These are phyloP conservation scores for Plutomurus gul DNA, from an alignment of 1,140 invertebrate species.

Conservation along the genomic window DNA sequence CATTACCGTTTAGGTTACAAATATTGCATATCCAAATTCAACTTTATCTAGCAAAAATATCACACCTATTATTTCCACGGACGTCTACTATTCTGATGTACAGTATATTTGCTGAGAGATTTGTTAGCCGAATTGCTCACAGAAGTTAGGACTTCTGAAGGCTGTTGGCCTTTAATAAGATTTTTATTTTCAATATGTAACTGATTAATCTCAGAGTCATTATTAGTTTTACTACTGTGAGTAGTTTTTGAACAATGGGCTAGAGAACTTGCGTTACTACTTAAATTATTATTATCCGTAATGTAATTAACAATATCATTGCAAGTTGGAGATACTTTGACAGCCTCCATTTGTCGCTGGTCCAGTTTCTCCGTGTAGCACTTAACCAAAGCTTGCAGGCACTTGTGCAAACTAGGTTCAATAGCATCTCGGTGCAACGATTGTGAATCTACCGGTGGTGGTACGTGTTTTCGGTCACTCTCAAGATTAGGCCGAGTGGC, in stretches of 20 bases:
- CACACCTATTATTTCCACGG: conserved; percentile 4
- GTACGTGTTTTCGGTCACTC: background rate
- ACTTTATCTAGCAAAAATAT: background rate
- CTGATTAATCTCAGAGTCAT: background rate
- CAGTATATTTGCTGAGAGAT: background rate
- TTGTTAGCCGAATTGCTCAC: background rate
- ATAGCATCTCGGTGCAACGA: background rate
- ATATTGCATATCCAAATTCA: background rate
- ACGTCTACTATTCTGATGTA: background rate
- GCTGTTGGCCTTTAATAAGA: background rate
- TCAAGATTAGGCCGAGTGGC: background rate
- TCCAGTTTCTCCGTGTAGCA: conserved; percentile 17
- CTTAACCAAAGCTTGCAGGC: conserved; percentile 30
- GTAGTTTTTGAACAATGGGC: background rate
- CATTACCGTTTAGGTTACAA: too few species aligned
- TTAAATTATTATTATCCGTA: background rate
- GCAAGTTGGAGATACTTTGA: background rate
- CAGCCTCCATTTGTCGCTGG: background rate
- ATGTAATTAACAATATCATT: background rate
- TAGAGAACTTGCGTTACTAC: too few species aligned
- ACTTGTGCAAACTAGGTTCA: conserved; percentile 33
- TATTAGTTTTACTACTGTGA: background rate
- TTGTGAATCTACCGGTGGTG: background rate
- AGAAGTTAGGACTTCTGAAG: background rate
- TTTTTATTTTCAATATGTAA: background rate